Evolutionary conservation across 1,140 invertebrate genomes (phyloP), one percentile per base, ranked within the genome.

Genomic region (Cephus cinctus): DNA sequence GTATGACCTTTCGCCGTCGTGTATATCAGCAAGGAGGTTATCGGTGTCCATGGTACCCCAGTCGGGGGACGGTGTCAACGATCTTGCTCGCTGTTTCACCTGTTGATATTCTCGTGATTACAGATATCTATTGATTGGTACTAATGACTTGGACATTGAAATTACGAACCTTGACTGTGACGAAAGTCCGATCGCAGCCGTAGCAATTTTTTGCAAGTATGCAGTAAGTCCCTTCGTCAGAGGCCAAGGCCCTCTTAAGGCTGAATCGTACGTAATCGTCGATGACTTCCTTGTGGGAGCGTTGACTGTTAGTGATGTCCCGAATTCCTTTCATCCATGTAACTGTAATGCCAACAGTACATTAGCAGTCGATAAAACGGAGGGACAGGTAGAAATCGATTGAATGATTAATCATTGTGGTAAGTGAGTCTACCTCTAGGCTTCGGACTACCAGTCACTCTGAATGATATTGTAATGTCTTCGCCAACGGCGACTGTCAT

Each of bases 171-270:
- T 83, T 83, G 22, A 94, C 82, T 30, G 89, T 92, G 50, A 91
- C 86, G 70, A 92, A 93, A 38, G 86, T 84, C 69, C 89, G 81
- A 57, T 92, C 90, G 55, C 84, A 87, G 14, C 96, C 96, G 52
- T 90, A 89, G 23, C 86, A 79, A 76, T 98, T 99, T 65, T 90
- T 91, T 4, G 92, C 88, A 14, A 98, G 78, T 49, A 98, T 89
- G 39, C 92, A 96, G 70, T 98, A 98, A 4, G 92, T 94, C 5
- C 95, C 96, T 47, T 90, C 86, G 67, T 99, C 97, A 34, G 91
- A 84, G 5, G 86, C 78, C 43, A 85, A 83, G 1, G 90, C 86
- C 61, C 93, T 86, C 65, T 92, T 91, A 52, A 98, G 80, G 5
- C 92, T 90, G 32, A 98, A 83, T 58, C 89, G 85, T 20, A 88